A percentile compares a stretch with the other conserved stretches of the same genome.
Conservation (phyloP, 1,140 invertebrate genomes). For the Lethrus apterus region DNA sequence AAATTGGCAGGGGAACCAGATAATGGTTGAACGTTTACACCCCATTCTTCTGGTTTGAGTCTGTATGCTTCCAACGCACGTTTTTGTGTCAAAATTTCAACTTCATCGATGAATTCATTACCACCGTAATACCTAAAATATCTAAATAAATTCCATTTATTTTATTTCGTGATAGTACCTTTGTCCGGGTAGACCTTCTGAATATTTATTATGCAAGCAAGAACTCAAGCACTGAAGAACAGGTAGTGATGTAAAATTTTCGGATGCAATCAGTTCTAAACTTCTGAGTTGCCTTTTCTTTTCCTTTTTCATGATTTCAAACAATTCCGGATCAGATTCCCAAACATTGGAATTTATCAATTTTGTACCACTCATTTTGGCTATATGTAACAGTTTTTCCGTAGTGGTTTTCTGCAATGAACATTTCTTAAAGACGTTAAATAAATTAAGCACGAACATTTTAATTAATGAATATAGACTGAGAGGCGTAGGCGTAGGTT, state of each 20-base stretch:
- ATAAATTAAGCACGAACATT: too few relatives aligned
- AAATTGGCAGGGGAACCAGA: conserved; percentile 97
- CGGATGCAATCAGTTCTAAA: conserved; percentile 93
- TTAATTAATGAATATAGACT: too few relatives aligned
- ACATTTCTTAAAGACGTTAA: too few relatives aligned
- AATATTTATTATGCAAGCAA: conserved; percentile 96
- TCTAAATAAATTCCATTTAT: too few relatives aligned
- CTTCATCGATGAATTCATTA: conserved; percentile 93
- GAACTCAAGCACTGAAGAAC: conserved; percentile 88
- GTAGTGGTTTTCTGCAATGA: too few relatives aligned
- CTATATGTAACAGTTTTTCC: background rate
- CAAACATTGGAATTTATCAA: conserved; percentile 53
- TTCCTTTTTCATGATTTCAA: conserved; percentile 75
- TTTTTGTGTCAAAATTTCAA: conserved; percentile 84
- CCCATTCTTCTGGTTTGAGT: conserved; percentile 84
- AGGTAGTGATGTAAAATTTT: conserved; percentile 92
- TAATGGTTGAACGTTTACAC: conserved; percentile 96
- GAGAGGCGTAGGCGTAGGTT: too few relatives aligned
- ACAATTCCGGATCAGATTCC: conserved; percentile 82
- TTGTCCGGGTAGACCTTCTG: conserved; percentile 85
- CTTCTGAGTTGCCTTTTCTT: conserved; percentile 78
- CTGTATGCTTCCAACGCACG: conserved; percentile 78
- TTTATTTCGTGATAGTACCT: conserved; percentile 58
- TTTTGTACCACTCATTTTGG: conserved; percentile 22
- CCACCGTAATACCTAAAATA: conserved; percentile 90